Percentiles rank a stretch among this genome's conserved stretches.
Evolutionary conservation across 2,113 vertebrate genomes (phyloP).

Genomic region (Phyllostomus discolor): DNA sequence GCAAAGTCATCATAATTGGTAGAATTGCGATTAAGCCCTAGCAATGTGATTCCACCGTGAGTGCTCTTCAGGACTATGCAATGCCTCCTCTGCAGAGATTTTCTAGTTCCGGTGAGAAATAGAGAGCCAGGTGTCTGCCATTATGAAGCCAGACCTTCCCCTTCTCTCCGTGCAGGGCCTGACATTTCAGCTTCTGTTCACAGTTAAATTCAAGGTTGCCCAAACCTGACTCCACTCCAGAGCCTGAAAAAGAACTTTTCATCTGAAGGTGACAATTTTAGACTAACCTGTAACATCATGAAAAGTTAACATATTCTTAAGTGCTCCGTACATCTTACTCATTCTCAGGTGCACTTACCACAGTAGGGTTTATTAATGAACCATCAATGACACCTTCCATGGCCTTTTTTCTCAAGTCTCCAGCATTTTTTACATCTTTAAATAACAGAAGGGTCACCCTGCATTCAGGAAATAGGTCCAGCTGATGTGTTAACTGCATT

Average conservation of each 20-base stretch:
- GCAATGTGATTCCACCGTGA: too few species aligned
- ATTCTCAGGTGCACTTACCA: constrained; percentile 82
- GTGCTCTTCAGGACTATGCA: not conserved
- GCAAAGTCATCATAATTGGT: not conserved
- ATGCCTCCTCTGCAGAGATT: not conserved
- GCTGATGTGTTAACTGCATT: constrained; percentile 82
- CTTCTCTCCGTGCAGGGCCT: not conserved
- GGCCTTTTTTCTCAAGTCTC: constrained; percentile 85
- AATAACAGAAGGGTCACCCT: constrained; percentile 90
- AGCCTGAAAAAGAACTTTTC: not conserved
- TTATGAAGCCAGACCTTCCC: not conserved
- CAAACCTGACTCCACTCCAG: not conserved
- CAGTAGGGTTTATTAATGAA: constrained; percentile 88
- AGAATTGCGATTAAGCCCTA: not conserved
- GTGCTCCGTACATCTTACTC: not conserved
- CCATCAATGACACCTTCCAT: constrained; percentile 85
- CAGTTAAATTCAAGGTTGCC: not conserved
- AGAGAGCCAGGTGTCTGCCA: not conserved
- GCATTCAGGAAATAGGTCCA: constrained; percentile 89
- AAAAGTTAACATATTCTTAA: constrained; percentile 14
- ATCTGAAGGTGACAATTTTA: rapidly evolving
- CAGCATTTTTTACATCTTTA: constrained; percentile 87
- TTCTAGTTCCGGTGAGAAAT: not conserved
- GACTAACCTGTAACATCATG: rapidly evolving
- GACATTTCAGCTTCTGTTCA: not conserved